Percentiles rank a stretch among this genome's conserved stretches.
These are phyloP conservation scores for Perithous albicinctus DNA, from an alignment of 2,888 invertebrate genomes.

Conservation along the genomic window DNA sequence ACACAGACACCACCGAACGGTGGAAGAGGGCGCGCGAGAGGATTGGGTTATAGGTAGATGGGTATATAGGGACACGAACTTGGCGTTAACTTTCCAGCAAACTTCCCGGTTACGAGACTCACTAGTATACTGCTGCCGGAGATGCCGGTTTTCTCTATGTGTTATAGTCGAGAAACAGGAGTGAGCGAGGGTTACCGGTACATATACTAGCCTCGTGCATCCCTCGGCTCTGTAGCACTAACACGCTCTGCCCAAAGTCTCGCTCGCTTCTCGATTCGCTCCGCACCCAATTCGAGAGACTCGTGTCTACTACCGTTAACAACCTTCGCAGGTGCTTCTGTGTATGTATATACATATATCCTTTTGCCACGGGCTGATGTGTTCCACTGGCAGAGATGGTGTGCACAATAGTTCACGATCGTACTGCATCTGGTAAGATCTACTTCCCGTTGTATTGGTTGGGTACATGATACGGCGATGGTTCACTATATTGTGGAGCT, in stretches of 20 bases:
- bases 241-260: constrained; percentile 66
- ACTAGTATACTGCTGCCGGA: constrained; percentile 55
- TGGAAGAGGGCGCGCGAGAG: constrained; percentile 12
- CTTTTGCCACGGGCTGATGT: constrained; percentile 41
- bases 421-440: constrained; percentile 28
- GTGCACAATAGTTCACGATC: constrained; percentile 21
- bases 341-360: too few species aligned
- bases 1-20: constrained; percentile 11
- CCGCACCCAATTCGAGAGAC: constrained; percentile 47
- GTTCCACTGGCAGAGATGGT: constrained; percentile 2
- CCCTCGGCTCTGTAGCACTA: constrained; percentile 31
- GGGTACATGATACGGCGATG: background rate
- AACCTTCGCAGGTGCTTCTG: constrained; percentile 63
- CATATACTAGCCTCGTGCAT: constrained; percentile 53
- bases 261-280: constrained; percentile 47
- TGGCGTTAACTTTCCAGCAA: constrained; percentile 69
- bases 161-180: constrained; percentile 16
- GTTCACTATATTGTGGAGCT: background rate
- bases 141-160: constrained; percentile 54
- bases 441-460: constrained; percentile 19
- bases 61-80: constrained; percentile 61
- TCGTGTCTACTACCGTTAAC: constrained; percentile 62
- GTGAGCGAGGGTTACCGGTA: constrained; percentile 11
- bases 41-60: constrained; percentile 21
- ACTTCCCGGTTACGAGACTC: constrained; percentile 69